A percentile compares a stretch with the other conserved stretches of the same genome.
Evolutionary conservation across 2,888 invertebrate species (phyloP).

Genomic region (Brenthis hecate): DNA sequence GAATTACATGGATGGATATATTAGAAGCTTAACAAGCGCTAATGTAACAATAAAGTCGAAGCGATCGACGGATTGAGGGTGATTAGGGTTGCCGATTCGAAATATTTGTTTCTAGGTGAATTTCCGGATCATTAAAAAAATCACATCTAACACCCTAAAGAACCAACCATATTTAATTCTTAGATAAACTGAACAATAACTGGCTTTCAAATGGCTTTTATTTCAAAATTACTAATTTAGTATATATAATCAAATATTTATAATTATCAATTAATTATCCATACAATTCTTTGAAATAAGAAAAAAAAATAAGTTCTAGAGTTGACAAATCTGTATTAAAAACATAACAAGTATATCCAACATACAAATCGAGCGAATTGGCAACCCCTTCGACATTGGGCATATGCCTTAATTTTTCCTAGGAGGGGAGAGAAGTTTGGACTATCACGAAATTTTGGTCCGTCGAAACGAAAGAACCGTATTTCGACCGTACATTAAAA

Average conservation of each 20-base stretch:
- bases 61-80: conserved; percentile 60
- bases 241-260: no score
- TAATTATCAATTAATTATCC: no score
- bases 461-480: conserved; percentile 62
- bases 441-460: conserved; percentile 70
- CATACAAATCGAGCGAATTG: conserved; percentile 5
- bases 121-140: background rate
- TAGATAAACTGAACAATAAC: no score
- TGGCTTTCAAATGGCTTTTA: no score
- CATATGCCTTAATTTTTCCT: conserved; percentile 24
- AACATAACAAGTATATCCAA: background rate
- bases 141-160: background rate
- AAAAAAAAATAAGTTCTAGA: background rate
- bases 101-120: background rate
- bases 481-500: conserved; percentile 57
- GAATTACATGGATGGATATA: conserved; percentile 81
- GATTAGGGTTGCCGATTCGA: conserved; percentile 6
- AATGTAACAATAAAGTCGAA: conserved; percentile 50
- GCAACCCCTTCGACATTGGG: conserved; percentile 1
- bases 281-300: background rate
- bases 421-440: conserved; percentile 51
- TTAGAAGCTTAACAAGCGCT: conserved; percentile 78
- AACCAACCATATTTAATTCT: background rate
- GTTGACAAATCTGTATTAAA: no score
- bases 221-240: no score